Evolutionary conservation across 92 coral and sea anemone species (phyloP), one percentile per base, ranked within the genome.

Genomic region (Epizoanthus stellaris): DNA sequence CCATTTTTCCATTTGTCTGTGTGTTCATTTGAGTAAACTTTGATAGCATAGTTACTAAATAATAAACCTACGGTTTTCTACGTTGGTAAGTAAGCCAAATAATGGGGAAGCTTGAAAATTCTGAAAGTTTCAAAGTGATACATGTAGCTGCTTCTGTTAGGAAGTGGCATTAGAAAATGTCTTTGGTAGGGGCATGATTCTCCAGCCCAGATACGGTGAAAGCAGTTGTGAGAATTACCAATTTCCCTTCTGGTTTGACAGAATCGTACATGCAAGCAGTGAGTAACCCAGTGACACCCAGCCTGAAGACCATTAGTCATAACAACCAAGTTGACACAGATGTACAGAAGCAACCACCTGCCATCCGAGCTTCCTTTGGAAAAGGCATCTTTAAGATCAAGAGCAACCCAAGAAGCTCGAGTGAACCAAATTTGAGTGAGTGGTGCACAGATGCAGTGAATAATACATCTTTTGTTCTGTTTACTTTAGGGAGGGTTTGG

Each of bases 341-440:
- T 38, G 85, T 80, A 47, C 84, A 87, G 13, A 93, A 77, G 43
- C 90, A 87, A 45, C 80, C 89, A 30, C 73, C 67, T 47, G 94
- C 92, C 38, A 80, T 86, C 52, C 79, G 98, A 79, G 79, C 98
- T 69, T 96, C 98, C 42, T 91, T 94, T 90, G 98, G 98, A 75
- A 96, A 92, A 87, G 98, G 98, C 12, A 84, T 94, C 58, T 88
- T 85, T 77, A 96, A 94, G 90, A 67, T 91, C 8, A 92, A 88
- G 86, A 79, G 66, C 14, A 90, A 98, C 67, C 94, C 90, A 34
- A 93, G 93, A 59, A 96, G 98, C 76, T 82, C 95, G 14, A 96
- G 98, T 79, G 98, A 96, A 88, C 98, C 98, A 49, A 94, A 92
- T 80, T 89, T 96, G 82, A 90, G 98, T 96, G 89, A 71, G 91